A percentile compares a stretch with the other conserved stretches of the same genome.
phyloP scores from a whole-genome alignment of 2,888 invertebrate species.

The Melanostoma scalare region DNA sequence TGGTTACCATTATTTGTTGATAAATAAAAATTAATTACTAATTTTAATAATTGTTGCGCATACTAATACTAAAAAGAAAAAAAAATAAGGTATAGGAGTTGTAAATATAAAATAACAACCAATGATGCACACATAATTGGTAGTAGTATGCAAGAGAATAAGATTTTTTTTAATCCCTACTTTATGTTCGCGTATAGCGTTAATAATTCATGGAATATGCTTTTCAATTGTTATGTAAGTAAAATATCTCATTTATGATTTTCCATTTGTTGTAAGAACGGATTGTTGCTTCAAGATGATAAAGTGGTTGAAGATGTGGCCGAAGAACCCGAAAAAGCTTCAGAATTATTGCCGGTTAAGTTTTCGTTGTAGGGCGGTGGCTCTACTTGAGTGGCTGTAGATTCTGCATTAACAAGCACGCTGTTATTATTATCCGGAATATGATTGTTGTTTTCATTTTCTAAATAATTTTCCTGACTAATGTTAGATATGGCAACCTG shows the following conservation, averaged over 20 bases:
- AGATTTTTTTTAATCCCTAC: slow-evolving; percentile 41
- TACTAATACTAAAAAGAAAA: slow-evolving; percentile 53
- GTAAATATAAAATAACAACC: slow-evolving; percentile 63
- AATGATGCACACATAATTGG: slow-evolving; percentile 49
- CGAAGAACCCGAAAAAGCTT: slow-evolving; percentile 10
- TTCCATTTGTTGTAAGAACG: neutral
- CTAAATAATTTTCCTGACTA: slow-evolving; percentile 37
- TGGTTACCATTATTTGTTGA: slow-evolving; percentile 5
- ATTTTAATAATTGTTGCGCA: slow-evolving; percentile 36
- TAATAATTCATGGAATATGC: slow-evolving; percentile 42
- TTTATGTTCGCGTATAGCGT: slow-evolving; percentile 40
- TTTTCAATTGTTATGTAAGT: slow-evolving; percentile 42
- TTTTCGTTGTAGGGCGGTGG: slow-evolving; percentile 67
- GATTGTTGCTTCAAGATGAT: slow-evolving; percentile 31
- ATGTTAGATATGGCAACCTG: slow-evolving; percentile 84
- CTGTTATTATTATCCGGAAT: slow-evolving; percentile 80
- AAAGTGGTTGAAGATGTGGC: slow-evolving; percentile 4
- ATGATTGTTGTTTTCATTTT: slow-evolving; percentile 79
- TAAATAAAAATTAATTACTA: neutral
- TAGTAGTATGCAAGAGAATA: slow-evolving; percentile 38
- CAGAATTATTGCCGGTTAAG: slow-evolving; percentile 10
- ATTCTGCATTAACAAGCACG: slow-evolving; percentile 79
- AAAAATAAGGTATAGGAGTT: neutral
- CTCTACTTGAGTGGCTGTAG: slow-evolving; percentile 53
- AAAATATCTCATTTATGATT: slow-evolving; percentile 35